Base-by-base conservation (phyloP, 2,113 vertebrate genomes). In the Lepus timidus region DNA sequence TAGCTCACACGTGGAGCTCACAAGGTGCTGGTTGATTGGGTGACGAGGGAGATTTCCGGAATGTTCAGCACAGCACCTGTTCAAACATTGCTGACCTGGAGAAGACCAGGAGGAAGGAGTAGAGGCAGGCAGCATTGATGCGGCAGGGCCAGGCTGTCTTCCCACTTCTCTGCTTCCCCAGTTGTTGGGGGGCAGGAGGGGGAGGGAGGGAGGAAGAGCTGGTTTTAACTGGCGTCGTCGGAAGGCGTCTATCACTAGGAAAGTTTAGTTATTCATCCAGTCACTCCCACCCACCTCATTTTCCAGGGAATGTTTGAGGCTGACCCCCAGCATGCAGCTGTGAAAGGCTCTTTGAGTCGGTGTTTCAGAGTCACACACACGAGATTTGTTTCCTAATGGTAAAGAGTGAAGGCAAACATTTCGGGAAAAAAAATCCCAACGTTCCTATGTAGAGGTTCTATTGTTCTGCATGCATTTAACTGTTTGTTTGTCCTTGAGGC, bases 221-320 rank as follows among this genome's bases (percentile, higher is more conserved):
- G 65, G 67, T 81, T 85, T 93, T 80, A 86, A 85, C 22, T 68
- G 79, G n/a, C 29, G 64, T 51, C 83, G 76, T 93, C 64, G 74
- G 51, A 95, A 80, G 88, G 68, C 67, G 49, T 71, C 81, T 73
- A 27, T 36, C 27, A 64, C 74, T 92, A 61, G 80, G 88, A 88
- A 91, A 84, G 74, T 81, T 80, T 80, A 87, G 36, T 31, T 79
- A 88, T 84, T 93, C 86, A 85, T 33, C 51, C 25, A 76, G 74
- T 87, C n/a, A 52, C 65, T 87, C 82, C 76, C 94, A 90, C 94
- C 95, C 88, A 95, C 95, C 68, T 97, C 90, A 91, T 97, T 96
- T 96, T 95, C 92, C 70, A 92, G 84, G 29, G 65, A 82, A 85
- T 96, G 52, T 81, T 94, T 90, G 90, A 83, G 67, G 85, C 90